Percentiles rank a stretch among this genome's conserved stretches.
Conservation (phyloP, 2,888 invertebrate genomes). For the Phyto melanocephala region DNA sequence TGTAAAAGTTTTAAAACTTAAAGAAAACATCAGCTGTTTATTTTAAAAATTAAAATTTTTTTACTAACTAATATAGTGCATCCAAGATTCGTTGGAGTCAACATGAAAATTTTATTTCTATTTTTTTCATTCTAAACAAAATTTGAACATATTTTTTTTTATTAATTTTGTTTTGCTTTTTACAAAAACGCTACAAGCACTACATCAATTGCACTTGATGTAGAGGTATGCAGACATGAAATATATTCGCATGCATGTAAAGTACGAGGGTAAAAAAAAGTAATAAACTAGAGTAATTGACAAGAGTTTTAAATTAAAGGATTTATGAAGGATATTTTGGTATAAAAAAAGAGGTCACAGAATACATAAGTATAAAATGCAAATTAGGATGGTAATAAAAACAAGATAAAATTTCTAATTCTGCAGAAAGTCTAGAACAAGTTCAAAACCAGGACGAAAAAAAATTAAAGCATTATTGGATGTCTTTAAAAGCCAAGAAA, state of each 20-base stretch:
- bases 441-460: no score
- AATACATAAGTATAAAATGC: not conserved
- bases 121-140: constrained; percentile 42
- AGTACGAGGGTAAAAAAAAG: constrained; percentile 28
- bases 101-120: not conserved
- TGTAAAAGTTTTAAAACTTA: no score
- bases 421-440: no score
- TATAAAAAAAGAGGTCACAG: not conserved
- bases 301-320: constrained; percentile 64
- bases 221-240: constrained; percentile 52
- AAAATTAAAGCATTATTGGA: no score
- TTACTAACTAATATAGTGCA: no score
- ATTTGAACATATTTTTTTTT: not conserved
- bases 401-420: no score
- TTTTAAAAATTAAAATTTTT: no score
- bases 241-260: constrained; percentile 29
- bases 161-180: constrained; percentile 1
- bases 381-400: no score
- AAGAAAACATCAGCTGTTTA: no score
- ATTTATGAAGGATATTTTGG: constrained; percentile 45
- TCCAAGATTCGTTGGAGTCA: no score
- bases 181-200: constrained; percentile 40
- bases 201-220: constrained; percentile 59
- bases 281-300: constrained; percentile 63
- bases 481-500: no score